A percentile compares a stretch with the other conserved stretches of the same genome.
phyloP scores from a whole-genome alignment of 2,888 invertebrate species.

The Catocala fraxini region DNA sequence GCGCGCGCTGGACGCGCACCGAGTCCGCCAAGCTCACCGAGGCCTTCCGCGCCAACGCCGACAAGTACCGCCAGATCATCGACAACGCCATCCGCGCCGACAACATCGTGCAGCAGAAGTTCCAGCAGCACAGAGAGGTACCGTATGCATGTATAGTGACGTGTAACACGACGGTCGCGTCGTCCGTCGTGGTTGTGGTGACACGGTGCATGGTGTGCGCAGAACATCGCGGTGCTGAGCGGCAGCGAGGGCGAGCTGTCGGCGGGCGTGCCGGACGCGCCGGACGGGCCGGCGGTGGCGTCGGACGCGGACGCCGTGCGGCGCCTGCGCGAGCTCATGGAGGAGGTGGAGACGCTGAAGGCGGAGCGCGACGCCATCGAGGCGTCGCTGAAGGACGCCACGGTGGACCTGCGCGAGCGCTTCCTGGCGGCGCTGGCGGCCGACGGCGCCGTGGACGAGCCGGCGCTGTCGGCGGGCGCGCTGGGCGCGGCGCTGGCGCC shows the following conservation, averaged over 20 bases:
- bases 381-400: conserved; percentile 89
- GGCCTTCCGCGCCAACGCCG: conserved; percentile 95
- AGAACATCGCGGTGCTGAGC: conserved; percentile 94
- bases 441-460: conserved; percentile 94
- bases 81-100: conserved; percentile 95
- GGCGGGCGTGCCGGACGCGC: conserved; percentile 90
- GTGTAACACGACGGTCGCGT: no score
- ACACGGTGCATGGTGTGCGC: conserved; percentile 16
- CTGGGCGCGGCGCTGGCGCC: conserved; percentile 89
- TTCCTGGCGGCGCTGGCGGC: conserved; percentile 90
- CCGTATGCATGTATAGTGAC: neutral
- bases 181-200: no score
- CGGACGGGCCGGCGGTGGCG: conserved; percentile 62
- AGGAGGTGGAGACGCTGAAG: conserved; percentile 93
- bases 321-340: conserved; percentile 92
- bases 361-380: conserved; percentile 94
- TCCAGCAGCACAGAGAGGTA: conserved; percentile 90
- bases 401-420: conserved; percentile 88
- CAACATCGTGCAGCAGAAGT: conserved; percentile 95
- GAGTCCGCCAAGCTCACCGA: conserved; percentile 95
- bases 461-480: conserved; percentile 94
- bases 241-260: conserved; percentile 90
- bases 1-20: conserved; percentile 97
- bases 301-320: conserved; percentile 91
- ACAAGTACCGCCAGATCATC: conserved; percentile 97